Evolutionary conservation across 2,888 invertebrate genomes (phyloP), one percentile per base, ranked within the genome.

Genomic region (Amblyjoppa proteus): DNA sequence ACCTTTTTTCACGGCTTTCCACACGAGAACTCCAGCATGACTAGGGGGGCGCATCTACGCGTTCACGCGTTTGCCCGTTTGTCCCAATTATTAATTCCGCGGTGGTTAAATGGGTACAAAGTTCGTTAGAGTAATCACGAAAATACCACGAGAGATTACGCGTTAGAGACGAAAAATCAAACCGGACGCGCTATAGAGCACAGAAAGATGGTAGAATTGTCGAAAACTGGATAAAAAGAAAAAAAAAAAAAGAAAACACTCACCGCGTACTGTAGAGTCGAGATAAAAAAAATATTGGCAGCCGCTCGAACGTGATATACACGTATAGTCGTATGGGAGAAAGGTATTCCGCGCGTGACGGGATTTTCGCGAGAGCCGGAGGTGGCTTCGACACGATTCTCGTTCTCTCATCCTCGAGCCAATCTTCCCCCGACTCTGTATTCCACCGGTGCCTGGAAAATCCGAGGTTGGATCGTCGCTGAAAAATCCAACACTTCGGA

Each of bases 321-420:
- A 13, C 13, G 45, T 58, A 58, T 58, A 58, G 25, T 11, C 11
- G 58, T 74, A 61, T 74, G 58, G 31, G 25, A 31, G 45, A 11
- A 58, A 74, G 28, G 45, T 74, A 61, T 74, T 74, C 41, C 74
- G 74, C 74, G 58, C 74, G 74, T 74, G 74, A 74, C 74, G 74
- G 45, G 74, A 61, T 74, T 74, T 74, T 41, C 45, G 74, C 61
- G 74, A 41, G 73, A 58, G 58, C 31, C 41, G 45, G 74, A 45
- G 58, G 58, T 45, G 28, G 74, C n/a, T 74, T 61, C 74, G 34
- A 79, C 61, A 41, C 38, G 69, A 76, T 76, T 76, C 81, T 76
- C 76, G 69, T 61, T 53, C 45, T 28, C 56, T 20, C 73, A n/a
- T 9, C 64, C 64, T 7, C 56, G 75, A 75, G 75, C 81, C 75